phyloP scores from a whole-genome alignment of 23 tunicate species.

The Trididemnum clinides region DNA sequence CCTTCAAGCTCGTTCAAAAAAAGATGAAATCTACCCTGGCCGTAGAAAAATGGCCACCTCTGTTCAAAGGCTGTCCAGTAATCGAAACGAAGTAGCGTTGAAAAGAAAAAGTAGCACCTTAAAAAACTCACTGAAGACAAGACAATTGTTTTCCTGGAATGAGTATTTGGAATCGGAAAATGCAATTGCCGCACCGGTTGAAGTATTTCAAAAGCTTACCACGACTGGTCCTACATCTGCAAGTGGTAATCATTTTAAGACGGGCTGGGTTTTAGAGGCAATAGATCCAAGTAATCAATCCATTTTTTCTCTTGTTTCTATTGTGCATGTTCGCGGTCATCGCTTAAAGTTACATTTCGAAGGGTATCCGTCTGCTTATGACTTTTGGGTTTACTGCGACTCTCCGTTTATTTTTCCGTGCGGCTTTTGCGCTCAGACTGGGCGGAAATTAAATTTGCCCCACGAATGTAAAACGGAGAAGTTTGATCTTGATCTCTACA shows the following conservation, averaged over 20 bases:
- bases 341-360: constrained; percentile 71
- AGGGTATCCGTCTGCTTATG: constrained; percentile 51
- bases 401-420: constrained; percentile 75
- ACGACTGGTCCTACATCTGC: constrained; percentile 43
- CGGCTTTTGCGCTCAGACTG: constrained; percentile 68
- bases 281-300: constrained; percentile 68
- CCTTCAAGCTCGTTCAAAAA: not conserved
- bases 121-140: not conserved
- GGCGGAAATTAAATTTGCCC: constrained; percentile 50
- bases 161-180: constrained; percentile 15
- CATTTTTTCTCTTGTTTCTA: constrained; percentile 41
- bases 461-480: not conserved
- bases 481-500: not conserved
- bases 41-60: too few relatives aligned
- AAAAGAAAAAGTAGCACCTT: not conserved
- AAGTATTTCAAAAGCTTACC: constrained; percentile 15
- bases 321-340: constrained; percentile 44
- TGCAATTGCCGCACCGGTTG: constrained; percentile 43
- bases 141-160: constrained; percentile 45
- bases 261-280: constrained; percentile 59
- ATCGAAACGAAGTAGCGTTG: not conserved
- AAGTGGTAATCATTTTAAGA: constrained; percentile 36
- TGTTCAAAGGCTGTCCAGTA: too few relatives aligned
- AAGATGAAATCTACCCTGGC: not conserved
- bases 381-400: constrained; percentile 63